phyloP scores from a whole-genome alignment of 2,797 vertebrate species.

The Microchirus variegatus region DNA sequence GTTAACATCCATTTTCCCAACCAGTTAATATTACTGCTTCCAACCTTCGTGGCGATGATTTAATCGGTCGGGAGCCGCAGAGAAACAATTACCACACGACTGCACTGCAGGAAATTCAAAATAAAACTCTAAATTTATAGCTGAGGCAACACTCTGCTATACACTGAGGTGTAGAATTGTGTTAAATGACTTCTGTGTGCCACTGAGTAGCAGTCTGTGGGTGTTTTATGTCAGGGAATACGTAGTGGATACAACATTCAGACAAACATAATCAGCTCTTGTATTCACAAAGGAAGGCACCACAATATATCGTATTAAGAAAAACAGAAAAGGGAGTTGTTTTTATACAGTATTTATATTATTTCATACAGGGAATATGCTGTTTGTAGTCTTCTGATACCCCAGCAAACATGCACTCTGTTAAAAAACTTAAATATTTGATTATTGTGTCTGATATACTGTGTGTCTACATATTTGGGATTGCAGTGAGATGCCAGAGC shows the following conservation, averaged over 20 bases:
- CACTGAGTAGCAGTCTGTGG: slow-evolving; percentile 1
- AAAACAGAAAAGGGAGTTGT: not conserved
- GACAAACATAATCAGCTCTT: slow-evolving; percentile 28
- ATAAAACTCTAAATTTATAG: not conserved
- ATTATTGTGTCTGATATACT: too few species aligned
- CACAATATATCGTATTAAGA: not conserved
- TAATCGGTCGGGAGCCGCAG: too few species aligned
- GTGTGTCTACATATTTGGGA: too few species aligned
- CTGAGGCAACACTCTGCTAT: not conserved
- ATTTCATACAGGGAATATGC: too few species aligned
- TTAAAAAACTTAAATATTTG: too few species aligned
- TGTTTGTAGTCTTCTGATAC: too few species aligned
- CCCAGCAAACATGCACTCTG: too few species aligned
- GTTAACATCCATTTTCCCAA: too few species aligned
- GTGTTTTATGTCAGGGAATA: slow-evolving; percentile 14
- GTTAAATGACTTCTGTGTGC: slow-evolving; percentile 10
- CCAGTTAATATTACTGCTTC: too few species aligned
- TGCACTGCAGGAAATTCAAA: not conserved
- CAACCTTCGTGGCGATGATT: too few species aligned
- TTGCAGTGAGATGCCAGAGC: too few species aligned
- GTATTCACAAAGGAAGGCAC: not conserved
- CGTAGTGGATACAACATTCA: slow-evolving; percentile 16
- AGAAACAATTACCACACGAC: not conserved
- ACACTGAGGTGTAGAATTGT: not conserved
- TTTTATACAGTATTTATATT: too few species aligned